Conservation (phyloP, 2,113 vertebrate species). For the Coptodon rendalli region DNA sequence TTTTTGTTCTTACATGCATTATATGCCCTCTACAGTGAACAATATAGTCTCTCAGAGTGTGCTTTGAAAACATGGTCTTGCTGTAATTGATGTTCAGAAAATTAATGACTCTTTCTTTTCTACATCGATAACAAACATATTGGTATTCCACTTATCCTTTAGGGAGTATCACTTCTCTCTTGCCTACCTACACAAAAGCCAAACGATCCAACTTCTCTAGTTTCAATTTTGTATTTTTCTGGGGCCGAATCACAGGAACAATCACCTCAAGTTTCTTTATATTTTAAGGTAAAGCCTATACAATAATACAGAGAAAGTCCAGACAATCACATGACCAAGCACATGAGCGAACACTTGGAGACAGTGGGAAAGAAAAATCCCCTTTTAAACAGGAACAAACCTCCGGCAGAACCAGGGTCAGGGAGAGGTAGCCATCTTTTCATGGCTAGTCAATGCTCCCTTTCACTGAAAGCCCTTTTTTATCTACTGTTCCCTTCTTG, state of each 20-base stretch:
- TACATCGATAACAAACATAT: not conserved
- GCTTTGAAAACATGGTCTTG: not conserved
- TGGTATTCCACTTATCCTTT: not conserved
- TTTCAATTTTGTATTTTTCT: not conserved
- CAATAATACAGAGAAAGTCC: not conserved
- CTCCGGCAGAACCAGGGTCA: not conserved
- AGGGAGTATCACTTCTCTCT: not conserved
- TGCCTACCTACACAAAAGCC: not conserved
- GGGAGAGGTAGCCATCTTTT: not conserved
- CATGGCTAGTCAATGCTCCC: rapidly evolving
- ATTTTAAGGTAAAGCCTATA: not conserved
- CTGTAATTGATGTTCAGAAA: not conserved
- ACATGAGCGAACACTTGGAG: not conserved
- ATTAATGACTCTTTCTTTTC: not conserved
- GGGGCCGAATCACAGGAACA: rapidly evolving
- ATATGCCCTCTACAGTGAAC: not conserved
- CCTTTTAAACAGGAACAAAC: not conserved
- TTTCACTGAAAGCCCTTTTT: not conserved
- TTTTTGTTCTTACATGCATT: not conserved
- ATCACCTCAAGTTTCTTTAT: not conserved
- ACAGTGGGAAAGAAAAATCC: not conserved
- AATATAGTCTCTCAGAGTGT: not conserved
- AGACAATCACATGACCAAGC: not conserved
- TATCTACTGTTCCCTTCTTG: not conserved
- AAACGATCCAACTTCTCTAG: not conserved